These are phyloP conservation scores for Hyles euphorbiae DNA, from an alignment of 1,140 invertebrate species.

Conservation along the genomic window DNA sequence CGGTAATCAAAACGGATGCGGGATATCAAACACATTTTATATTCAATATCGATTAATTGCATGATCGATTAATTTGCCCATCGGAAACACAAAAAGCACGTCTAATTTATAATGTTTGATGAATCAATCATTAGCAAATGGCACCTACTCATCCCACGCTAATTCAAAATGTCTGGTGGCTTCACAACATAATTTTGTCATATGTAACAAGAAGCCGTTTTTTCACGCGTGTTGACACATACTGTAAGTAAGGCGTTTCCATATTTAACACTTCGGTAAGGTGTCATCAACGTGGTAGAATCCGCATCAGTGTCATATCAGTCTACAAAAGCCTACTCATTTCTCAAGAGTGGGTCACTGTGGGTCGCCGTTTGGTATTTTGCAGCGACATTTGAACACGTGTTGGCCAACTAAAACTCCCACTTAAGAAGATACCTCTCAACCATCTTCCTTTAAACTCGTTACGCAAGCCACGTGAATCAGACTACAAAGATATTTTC, in stretches of 20 bases:
- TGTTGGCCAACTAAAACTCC: slow-evolving; percentile 45
- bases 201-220: not conserved
- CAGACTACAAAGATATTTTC: slow-evolving; percentile 30
- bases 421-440: slow-evolving; percentile 31
- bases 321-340: slow-evolving; percentile 31
- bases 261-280: not conserved
- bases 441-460: slow-evolving; percentile 32
- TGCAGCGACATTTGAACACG: slow-evolving; percentile 57
- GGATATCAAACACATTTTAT: no score
- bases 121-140: no score
- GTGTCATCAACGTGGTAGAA: not conserved
- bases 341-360: slow-evolving; percentile 43
- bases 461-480: slow-evolving; percentile 49
- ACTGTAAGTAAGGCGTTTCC: not conserved
- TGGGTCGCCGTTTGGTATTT: slow-evolving; percentile 60
- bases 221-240: not conserved
- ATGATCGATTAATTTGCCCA: no score
- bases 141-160: not conserved
- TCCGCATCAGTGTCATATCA: not conserved
- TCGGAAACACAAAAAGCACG: no score
- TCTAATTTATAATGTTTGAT: no score
- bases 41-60: no score
- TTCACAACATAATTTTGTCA: not conserved
- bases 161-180: not conserved
- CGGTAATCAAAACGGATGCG: no score